Evolutionary conservation across 2,888 invertebrate species (phyloP), one percentile per base, ranked within the genome.

Genomic region (Polydrusus pterygomalis): DNA sequence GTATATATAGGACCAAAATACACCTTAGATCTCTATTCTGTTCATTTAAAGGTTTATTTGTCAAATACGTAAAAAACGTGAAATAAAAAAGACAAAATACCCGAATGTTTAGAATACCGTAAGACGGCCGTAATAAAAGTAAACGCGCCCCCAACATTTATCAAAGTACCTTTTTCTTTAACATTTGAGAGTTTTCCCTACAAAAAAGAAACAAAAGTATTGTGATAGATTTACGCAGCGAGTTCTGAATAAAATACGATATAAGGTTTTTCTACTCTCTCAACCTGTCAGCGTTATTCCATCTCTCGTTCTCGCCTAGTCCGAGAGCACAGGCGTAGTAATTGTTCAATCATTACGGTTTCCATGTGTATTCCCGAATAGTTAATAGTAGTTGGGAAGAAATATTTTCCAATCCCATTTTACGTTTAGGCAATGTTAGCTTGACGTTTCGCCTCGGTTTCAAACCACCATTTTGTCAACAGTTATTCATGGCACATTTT

Each of bases 91-190:
- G 51, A n/a, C 18, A 51, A 51, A 51, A 51, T 20, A 9, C 47
- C 17, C 47, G 10, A 51, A 51, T 51, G 20, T 20, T 7, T 18
- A 51, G 20, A 51, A 51, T 20, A 20, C 20, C 20, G 20, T 25
- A 18, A 51, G 51, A 20, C 13, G 18, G 20, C 20, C 51, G 7
- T 17, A 58, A 58, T 58, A 58, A 58, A 58, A 58, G 25, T 38
- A 38, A 38, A 58, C 58, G 15, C 6, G 9, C 58, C 58, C 58
- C 17, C 10, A 38, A 15, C 58, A 58, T 58, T 58, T 38, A 58
- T 58, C 58, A 58, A 58, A 58, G 58, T 38, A 25, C 58, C 58
- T 58, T 58, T 34, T 38, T 58, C n/a, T 58, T n/a, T n/a, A 51
- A 20, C 25, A 11, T 34, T 34, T 34, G 34, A 34, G 20, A 20